These are phyloP conservation scores for Remorina albescens DNA, from an alignment of 2,797 vertebrate species.

Conservation along the genomic window DNA sequence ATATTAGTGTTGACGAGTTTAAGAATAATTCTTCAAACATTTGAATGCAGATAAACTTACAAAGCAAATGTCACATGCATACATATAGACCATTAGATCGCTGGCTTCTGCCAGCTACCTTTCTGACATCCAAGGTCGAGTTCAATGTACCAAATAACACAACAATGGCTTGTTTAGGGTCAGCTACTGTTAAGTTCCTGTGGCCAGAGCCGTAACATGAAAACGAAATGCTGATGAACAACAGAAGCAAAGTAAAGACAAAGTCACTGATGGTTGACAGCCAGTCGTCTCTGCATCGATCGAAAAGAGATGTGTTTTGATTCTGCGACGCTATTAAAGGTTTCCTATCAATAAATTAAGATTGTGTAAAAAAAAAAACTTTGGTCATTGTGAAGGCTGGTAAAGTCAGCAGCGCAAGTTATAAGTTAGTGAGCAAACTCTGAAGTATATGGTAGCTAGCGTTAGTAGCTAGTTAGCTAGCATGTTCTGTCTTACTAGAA, in stretches of 20 bases:
- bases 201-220: rapidly evolving
- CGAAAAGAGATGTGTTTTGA: background rate
- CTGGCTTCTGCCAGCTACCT: slow-evolving; percentile 4
- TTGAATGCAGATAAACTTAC: background rate
- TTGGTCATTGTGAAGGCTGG: background rate
- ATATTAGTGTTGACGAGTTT: background rate
- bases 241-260: background rate
- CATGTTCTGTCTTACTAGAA: background rate
- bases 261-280: background rate
- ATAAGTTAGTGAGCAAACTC: too few species aligned
- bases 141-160: slow-evolving; percentile 15
- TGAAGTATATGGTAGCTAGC: slow-evolving; percentile 10
- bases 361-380: rapidly evolving
- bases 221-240: rapidly evolving
- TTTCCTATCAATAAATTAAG: rapidly evolving
- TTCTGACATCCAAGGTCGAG: slow-evolving; percentile 58
- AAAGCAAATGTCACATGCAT: background rate
- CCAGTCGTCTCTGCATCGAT: background rate
- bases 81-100: background rate
- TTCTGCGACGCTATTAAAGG: background rate
- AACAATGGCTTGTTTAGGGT: background rate
- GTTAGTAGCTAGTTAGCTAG: slow-evolving; percentile 58
- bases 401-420: background rate
- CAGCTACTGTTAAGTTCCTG: background rate
- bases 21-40: background rate